Evolutionary conservation across 2,888 invertebrate species (phyloP), one percentile per base, ranked within the genome.

Genomic region (Ligdia adustata): DNA sequence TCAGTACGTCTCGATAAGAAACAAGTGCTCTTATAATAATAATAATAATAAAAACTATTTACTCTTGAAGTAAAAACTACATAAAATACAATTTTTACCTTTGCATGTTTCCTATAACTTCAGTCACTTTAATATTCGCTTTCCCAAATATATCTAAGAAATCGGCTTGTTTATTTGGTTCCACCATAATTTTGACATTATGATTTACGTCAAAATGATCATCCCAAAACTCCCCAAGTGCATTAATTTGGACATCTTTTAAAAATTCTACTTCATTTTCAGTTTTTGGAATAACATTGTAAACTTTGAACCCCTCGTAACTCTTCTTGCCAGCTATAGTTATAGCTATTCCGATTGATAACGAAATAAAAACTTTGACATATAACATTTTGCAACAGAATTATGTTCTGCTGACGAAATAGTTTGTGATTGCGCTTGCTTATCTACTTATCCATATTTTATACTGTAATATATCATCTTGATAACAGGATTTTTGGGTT

Each of bases 291-390:
- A 75, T 70, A 1, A 93, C 74, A 63, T 92, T 86, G 55, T 91
- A 93, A 2, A 94, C 89, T 57, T 91, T 91, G 57, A 92, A 93
- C 11, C 92, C 91, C 44, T 92, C 86, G 60, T 91, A 94, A 29
- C 72, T 75, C 55, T 59, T 72, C 9, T 31, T 26, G 9, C 50
- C 41, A 2, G 66, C 67, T 52, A 45, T 13, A 26, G 14, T 16
- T 1, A 51, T 55, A 22, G 48, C n/a, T 6, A 53, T 42, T 16
- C 54, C 9, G 22, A 64, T 9, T 50, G 62, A 24, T 14, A 62
- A 31, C 53, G 69, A 24, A 27, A 70, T 9, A 42, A 69, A 26
- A 12, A 60, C 29, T 60, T 46, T 62, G 0, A 50, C 43, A 41
- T n/a, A n/a, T n/a, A 59, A 52, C 79, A 81, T 82, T 60, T 60